These are phyloP conservation scores for Pygoscelis antarcticus DNA, from an alignment of 2,113 vertebrate species.

Conservation along the genomic window DNA sequence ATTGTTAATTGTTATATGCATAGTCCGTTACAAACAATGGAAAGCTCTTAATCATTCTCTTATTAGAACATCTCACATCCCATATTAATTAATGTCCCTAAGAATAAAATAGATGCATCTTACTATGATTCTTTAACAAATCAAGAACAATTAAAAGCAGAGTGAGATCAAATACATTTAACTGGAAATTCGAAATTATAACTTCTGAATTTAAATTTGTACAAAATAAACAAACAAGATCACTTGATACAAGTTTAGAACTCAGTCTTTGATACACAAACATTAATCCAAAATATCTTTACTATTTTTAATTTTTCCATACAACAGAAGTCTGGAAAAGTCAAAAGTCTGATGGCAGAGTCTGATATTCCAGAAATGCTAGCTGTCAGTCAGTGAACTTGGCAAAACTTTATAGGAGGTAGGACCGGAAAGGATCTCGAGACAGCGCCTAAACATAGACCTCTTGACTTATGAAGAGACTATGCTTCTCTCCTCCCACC, in stretches of 20 bases:
- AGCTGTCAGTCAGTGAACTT: not conserved
- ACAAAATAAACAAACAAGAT: not conserved
- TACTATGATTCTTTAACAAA: not conserved
- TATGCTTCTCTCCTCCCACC: accelerated
- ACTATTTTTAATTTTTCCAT: not conserved
- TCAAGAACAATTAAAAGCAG: not conserved
- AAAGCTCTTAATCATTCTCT: not conserved
- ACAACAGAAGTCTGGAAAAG: not conserved
- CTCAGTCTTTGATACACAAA: not conserved
- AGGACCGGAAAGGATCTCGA: not conserved
- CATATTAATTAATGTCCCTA: not conserved
- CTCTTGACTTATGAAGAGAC: not conserved
- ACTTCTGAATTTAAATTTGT: not conserved
- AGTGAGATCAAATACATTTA: not conserved
- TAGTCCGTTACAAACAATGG: not conserved
- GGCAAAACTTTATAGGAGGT: not conserved
- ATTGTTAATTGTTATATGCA: not conserved
- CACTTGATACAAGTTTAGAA: not conserved
- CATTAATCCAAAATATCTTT: not conserved
- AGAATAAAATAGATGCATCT: not conserved
- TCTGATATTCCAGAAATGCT: not conserved
- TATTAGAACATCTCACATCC: not conserved
- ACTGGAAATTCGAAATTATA: not conserved
- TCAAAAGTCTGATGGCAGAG: not conserved
- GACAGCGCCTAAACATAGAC: too few relatives aligned